Conservation (phyloP, 2,797 vertebrate genomes). For the Typhlichthys subterraneus region DNA sequence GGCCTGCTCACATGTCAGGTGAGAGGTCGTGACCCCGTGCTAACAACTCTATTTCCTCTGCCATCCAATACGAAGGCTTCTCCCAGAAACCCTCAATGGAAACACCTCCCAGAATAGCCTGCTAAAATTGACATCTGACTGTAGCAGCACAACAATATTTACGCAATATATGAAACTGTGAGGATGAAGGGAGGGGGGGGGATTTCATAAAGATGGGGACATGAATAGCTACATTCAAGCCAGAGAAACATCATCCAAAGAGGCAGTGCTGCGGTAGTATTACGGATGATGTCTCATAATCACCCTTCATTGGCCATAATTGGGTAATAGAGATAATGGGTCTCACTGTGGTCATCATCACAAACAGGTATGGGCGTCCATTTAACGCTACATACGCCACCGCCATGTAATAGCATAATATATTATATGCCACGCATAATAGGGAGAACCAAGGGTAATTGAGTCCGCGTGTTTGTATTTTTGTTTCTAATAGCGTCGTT, state of each 20-base stretch:
- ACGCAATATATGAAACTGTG: constrained; percentile 4
- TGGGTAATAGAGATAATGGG: constrained; percentile 69
- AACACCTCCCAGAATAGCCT: constrained; percentile 32
- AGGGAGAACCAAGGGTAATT: constrained; percentile 45
- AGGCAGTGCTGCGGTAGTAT: constrained; percentile 22
- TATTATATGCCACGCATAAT: no score
- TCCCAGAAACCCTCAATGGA: constrained; percentile 31
- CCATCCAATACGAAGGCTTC: constrained; percentile 36
- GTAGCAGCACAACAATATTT: background rate
- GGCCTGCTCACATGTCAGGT: constrained; percentile 55
- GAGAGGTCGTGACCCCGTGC: constrained; percentile 53
- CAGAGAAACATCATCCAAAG: constrained; percentile 28
- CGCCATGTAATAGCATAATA: constrained; percentile 29
- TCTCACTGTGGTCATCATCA: constrained; percentile 46
- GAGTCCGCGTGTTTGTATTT: constrained; percentile 30
- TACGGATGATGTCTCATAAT: constrained; percentile 61
- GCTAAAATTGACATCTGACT: constrained; percentile 43
- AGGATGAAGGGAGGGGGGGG: background rate
- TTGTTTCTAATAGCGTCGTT: constrained; percentile 16
- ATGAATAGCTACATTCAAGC: constrained; percentile 53
- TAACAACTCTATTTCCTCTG: constrained; percentile 60
- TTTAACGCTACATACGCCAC: constrained; percentile 35
- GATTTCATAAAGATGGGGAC: constrained; percentile 10
- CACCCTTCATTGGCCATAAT: constrained; percentile 70
- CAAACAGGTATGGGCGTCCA: constrained; percentile 44